phyloP scores from a whole-genome alignment of 2,888 invertebrate species.

The Gymnosoma rotundatum region DNA sequence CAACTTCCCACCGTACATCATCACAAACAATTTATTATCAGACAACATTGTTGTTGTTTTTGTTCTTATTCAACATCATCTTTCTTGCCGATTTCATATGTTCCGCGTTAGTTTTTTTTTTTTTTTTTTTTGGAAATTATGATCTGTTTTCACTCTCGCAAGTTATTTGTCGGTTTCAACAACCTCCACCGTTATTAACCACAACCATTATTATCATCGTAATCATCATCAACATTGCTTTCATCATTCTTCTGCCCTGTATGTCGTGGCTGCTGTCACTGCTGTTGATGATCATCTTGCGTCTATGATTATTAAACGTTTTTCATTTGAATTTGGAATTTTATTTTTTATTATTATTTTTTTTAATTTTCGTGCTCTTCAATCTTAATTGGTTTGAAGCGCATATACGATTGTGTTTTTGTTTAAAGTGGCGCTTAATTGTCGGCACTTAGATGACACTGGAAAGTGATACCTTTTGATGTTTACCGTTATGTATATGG shows the following conservation, averaged over 20 bases:
- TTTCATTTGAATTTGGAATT: conserved; percentile 62
- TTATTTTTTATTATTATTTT: conserved; percentile 2
- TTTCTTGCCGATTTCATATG: background rate
- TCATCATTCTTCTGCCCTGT: conserved; percentile 5
- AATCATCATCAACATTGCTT: background rate
- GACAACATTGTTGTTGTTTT: background rate
- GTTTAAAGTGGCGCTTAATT: conserved; percentile 67
- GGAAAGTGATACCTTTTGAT: conserved; percentile 60
- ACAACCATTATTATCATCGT: conserved; percentile 6
- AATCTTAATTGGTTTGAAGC: conserved; percentile 53
- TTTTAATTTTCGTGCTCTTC: conserved; percentile 11
- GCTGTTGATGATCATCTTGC: conserved; percentile 39
- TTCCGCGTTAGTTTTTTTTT: background rate
- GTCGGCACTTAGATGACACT: conserved; percentile 69
- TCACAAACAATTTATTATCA: conserved; percentile 71
- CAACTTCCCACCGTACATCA: conserved; percentile 81
- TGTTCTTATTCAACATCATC: conserved; percentile 2
- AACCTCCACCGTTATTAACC: background rate
- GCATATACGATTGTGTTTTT: conserved; percentile 3
- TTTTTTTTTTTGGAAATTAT: background rate
- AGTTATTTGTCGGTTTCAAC: conserved; percentile 51
- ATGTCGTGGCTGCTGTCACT: background rate
- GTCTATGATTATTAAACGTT: conserved; percentile 61
- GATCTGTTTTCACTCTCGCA: background rate
- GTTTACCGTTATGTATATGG: conserved; percentile 41